phyloP scores from a whole-genome alignment of 1,140 invertebrate genomes.

The Nasonia giraulti region DNA sequence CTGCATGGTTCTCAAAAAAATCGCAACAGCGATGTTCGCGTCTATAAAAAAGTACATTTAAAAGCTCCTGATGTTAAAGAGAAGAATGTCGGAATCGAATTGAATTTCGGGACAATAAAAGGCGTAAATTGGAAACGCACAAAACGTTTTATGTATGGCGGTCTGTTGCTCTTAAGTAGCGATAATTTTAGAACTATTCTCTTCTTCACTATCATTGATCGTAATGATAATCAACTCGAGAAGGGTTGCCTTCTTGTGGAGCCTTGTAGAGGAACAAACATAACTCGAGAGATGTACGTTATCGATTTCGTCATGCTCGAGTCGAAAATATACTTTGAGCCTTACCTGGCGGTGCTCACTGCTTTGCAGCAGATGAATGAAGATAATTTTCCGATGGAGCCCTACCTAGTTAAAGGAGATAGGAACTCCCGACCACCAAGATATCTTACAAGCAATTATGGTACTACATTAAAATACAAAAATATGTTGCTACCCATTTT shows the following conservation, averaged over 20 bases:
- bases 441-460: neutral
- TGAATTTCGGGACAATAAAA: conserved; percentile 17
- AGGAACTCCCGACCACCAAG: neutral
- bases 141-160: conserved; percentile 17
- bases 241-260: conserved; percentile 18
- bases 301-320: conserved; percentile 78
- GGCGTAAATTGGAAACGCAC: conserved; percentile 3
- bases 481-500: neutral
- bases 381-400: conserved; percentile 61
- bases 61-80: neutral
- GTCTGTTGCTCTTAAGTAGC: conserved; percentile 3
- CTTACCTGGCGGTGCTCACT: conserved; percentile 79
- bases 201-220: neutral
- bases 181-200: conserved; percentile 26
- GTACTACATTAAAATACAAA: neutral
- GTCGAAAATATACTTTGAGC: conserved; percentile 81
- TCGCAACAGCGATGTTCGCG: neutral
- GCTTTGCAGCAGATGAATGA: conserved; percentile 76
- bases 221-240: neutral
- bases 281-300: conserved; percentile 59
- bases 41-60: conserved; percentile 26
- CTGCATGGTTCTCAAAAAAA: conserved; percentile 50
- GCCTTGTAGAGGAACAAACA: neutral
- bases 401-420: neutral
- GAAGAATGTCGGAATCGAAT: neutral